Conservation (phyloP, 2,888 invertebrate genomes). For the Danaus chrysippus region DNA sequence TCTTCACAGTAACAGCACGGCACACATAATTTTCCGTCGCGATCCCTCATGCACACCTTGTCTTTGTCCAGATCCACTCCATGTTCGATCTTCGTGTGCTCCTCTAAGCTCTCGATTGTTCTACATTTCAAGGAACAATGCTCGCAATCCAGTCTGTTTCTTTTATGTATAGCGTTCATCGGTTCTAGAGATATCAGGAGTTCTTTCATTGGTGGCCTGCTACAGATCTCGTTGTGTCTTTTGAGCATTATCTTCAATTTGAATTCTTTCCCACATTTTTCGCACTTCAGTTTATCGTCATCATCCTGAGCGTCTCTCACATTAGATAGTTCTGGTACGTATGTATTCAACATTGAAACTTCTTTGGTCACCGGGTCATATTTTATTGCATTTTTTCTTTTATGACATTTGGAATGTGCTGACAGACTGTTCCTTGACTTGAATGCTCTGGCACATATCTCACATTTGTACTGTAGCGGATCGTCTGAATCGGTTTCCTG, state of each 20-base stretch:
- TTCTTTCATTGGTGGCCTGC: constrained; percentile 54
- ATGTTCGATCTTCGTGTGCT: constrained; percentile 64
- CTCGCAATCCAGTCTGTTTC: constrained; percentile 49
- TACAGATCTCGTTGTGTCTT: constrained; percentile 58
- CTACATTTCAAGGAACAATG: constrained; percentile 63
- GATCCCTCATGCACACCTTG: constrained; percentile 20
- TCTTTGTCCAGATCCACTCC: constrained; percentile 49
- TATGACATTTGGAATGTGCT: constrained; percentile 49
- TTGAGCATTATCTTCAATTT: constrained; percentile 74
- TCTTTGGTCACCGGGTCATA: constrained; percentile 5
- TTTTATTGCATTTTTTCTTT: constrained; percentile 20
- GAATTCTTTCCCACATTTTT: constrained; percentile 63
- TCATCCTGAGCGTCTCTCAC: constrained; percentile 45
- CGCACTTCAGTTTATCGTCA: constrained; percentile 58
- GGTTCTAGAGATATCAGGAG: constrained; percentile 60
- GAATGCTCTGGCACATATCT: constrained; percentile 53
- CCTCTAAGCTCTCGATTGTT: constrained; percentile 56
- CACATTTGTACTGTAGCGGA: constrained; percentile 52
- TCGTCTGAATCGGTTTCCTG: constrained; percentile 68
- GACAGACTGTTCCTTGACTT: constrained; percentile 41
- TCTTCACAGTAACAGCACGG: constrained; percentile 61
- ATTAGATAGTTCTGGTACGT: constrained; percentile 4
- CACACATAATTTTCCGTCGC: constrained; percentile 39
- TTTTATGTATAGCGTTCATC: constrained; percentile 43
- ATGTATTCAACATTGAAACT: neutral